Conservation (phyloP, 2,113 vertebrate species). For the Orthonyx spaldingii region DNA sequence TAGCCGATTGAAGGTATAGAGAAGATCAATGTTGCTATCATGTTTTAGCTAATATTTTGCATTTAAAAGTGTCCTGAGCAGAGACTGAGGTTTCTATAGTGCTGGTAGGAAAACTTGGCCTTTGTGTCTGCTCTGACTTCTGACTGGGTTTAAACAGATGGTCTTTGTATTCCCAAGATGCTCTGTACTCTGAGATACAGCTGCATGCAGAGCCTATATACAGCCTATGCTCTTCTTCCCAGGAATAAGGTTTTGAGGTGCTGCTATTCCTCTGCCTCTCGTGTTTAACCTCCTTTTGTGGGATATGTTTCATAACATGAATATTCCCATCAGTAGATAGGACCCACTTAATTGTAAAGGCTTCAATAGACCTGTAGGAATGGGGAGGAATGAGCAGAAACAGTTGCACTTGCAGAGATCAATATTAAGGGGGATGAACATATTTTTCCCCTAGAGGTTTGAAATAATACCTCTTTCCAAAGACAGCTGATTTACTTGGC, state of each 20-base stretch:
- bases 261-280: neutral
- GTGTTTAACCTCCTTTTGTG: neutral
- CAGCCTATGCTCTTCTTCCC: neutral
- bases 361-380: neutral
- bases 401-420: neutral
- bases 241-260: neutral
- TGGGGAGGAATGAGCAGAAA: neutral
- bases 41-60: neutral
- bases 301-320: neutral
- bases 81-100: neutral
- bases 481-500: neutral
- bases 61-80: neutral
- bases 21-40: neutral
- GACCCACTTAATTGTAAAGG: neutral
- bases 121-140: neutral
- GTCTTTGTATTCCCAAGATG: neutral
- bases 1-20: neutral
- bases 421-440: neutral
- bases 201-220: neutral
- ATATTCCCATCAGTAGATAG: neutral
- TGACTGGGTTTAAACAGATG: neutral
- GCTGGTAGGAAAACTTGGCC: neutral
- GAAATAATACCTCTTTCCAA: neutral
- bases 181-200: neutral
- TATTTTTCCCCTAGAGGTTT: neutral